Conservation (phyloP, 2,113 vertebrate species). For the Tupaia chinensis region DNA sequence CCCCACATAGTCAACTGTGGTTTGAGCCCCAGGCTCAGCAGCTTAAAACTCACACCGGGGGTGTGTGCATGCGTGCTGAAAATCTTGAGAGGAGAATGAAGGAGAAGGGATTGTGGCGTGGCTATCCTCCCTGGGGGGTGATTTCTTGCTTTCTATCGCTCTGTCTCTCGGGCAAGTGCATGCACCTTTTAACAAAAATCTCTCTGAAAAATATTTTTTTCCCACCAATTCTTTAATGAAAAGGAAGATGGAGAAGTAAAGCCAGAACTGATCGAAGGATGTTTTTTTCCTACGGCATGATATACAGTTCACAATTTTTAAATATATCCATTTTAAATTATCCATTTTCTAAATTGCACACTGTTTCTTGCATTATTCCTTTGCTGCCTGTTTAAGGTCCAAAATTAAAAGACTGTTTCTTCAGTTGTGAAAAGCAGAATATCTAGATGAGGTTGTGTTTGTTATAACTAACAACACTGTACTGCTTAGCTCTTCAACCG, state of each 20-base stretch:
- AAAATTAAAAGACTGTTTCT: conserved; percentile 19
- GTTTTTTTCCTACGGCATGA: background rate
- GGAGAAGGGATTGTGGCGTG: too few relatives aligned
- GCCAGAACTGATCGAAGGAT: background rate
- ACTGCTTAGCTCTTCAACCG: background rate
- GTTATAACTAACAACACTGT: background rate
- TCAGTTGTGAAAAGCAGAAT: background rate
- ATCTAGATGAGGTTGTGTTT: background rate
- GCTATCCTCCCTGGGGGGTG: too few relatives aligned
- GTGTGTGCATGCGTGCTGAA: too few relatives aligned
- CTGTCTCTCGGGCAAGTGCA: too few relatives aligned
- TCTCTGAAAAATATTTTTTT: too few relatives aligned
- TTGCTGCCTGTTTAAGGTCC: background rate
- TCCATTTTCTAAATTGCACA: background rate
- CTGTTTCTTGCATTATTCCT: background rate
- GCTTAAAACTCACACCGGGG: too few relatives aligned
- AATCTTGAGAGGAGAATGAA: too few relatives aligned
- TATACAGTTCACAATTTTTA: conserved; percentile 27
- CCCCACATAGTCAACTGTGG: too few relatives aligned
- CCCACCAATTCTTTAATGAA: conserved; percentile 45
- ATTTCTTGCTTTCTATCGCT: too few relatives aligned
- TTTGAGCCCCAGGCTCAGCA: too few relatives aligned
- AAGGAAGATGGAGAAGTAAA: background rate
- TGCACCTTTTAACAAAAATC: too few relatives aligned
- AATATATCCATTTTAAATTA: conserved; percentile 7